Evolutionary conservation across 2,888 invertebrate species (phyloP).

Genomic region (Congeria kusceri): DNA sequence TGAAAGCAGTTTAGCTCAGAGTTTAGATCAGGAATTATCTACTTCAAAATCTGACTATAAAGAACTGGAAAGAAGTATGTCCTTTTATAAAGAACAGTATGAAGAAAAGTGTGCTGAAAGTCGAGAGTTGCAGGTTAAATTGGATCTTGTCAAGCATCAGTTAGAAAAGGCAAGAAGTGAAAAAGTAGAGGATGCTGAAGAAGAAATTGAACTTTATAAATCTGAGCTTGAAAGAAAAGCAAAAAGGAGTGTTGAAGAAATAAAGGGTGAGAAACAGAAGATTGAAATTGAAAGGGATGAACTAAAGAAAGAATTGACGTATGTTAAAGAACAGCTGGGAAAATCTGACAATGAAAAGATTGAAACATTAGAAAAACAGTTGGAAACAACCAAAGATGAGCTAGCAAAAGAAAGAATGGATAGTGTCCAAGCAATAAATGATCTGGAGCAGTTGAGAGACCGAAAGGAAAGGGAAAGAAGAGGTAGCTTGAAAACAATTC

Average conservation of each 20-base stretch:
- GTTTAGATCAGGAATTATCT: conserved; percentile 35
- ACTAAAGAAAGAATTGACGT: conserved; percentile 40
- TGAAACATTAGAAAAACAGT: conserved; percentile 40
- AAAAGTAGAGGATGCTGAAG: conserved; percentile 51
- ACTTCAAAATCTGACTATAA: conserved; percentile 38
- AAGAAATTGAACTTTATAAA: conserved; percentile 55
- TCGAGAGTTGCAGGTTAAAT: conserved; percentile 51
- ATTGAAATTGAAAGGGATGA: conserved; percentile 45
- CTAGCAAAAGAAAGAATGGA: conserved; percentile 57
- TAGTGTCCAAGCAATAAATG: conserved; percentile 56
- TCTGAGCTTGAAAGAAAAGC: conserved; percentile 45
- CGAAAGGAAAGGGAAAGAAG: conserved; percentile 55
- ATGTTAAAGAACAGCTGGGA: conserved; percentile 26
- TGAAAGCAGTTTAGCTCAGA: conserved; percentile 42
- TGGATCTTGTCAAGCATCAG: conserved; percentile 57
- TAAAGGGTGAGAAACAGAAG: conserved; percentile 28
- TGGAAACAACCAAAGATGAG: conserved; percentile 52
- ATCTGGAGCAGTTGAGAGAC: conserved; percentile 55
- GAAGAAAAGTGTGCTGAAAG: conserved; percentile 62
- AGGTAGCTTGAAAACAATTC: conserved; percentile 52
- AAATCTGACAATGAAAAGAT: conserved; percentile 41
- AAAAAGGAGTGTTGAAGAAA: conserved; percentile 23
- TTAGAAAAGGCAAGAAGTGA: conserved; percentile 55
- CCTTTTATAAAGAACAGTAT: conserved; percentile 63
- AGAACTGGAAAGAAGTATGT: conserved; percentile 58